Evolutionary conservation across 2,888 invertebrate species (phyloP).

Genomic region (Cryptus viduatorius): DNA sequence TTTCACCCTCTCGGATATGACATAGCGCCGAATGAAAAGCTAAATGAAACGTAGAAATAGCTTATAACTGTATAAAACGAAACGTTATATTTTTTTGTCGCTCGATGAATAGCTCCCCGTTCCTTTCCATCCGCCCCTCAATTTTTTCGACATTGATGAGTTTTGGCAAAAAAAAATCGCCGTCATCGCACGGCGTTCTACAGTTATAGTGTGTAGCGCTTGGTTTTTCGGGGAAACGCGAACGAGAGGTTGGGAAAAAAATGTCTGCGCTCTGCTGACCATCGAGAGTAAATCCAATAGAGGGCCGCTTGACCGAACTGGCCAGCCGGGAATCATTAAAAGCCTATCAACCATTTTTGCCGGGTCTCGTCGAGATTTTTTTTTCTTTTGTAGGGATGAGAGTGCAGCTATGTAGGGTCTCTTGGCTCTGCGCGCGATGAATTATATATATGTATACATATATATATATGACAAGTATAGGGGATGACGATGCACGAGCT

Average conservation of each 20-base stretch:
- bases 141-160: conserved; percentile 39
- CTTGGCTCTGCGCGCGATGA: conserved; percentile 19
- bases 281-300: conserved; percentile 60
- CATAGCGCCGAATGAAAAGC: background rate
- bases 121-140: conserved; percentile 15
- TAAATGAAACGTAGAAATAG: conserved; percentile 24
- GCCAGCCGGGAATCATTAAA: conserved; percentile 65
- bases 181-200: conserved; percentile 34
- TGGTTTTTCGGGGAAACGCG: conserved; percentile 17
- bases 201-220: background rate
- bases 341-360: conserved; percentile 64
- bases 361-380: conserved; percentile 60
- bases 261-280: conserved; percentile 38
- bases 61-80: conserved; percentile 14
- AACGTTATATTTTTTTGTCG: background rate
- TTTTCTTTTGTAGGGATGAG: conserved; percentile 7
- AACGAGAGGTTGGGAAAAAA: conserved; percentile 13
- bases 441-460: conserved; percentile 23
- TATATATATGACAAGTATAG: background rate
- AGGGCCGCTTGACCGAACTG: conserved; percentile 28
- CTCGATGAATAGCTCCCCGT: background rate
- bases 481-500: background rate
- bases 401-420: background rate
- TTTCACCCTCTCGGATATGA: background rate
- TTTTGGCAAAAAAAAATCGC: conserved; percentile 39